These are phyloP conservation scores for Drosophila nikananu DNA, from an alignment of 1,140 invertebrate species.

Conservation along the genomic window DNA sequence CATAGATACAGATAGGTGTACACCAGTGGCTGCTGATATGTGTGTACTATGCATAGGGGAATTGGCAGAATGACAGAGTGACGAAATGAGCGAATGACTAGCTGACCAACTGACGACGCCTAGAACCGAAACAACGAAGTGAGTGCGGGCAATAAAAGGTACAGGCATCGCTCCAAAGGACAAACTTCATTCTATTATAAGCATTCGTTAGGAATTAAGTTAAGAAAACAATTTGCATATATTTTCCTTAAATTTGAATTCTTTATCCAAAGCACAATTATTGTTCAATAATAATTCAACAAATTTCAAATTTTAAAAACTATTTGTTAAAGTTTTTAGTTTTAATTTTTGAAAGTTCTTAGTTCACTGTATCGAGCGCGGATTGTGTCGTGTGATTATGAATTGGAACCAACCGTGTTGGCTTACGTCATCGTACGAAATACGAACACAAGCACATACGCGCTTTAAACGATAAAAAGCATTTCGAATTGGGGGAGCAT, in stretches of 20 bases:
- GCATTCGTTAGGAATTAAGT: too few relatives aligned
- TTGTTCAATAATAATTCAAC: too few relatives aligned
- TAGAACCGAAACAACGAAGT: conserved; percentile 43
- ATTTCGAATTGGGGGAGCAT: conserved; percentile 72
- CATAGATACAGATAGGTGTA: conserved; percentile 48
- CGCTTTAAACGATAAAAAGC: conserved; percentile 68
- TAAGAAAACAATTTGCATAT: too few relatives aligned
- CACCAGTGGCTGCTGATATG: conserved; percentile 15
- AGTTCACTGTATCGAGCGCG: background rate
- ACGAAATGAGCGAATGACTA: conserved; percentile 18
- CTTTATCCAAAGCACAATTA: too few relatives aligned
- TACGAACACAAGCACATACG: conserved; percentile 32
- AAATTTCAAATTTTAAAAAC: too few relatives aligned
- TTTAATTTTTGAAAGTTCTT: too few relatives aligned
- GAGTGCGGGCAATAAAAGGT: conserved; percentile 29
- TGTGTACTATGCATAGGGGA: conserved; percentile 13
- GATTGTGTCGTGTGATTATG: conserved; percentile 76
- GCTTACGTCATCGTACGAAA: conserved; percentile 75
- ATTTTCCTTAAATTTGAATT: too few relatives aligned
- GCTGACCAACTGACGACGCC: conserved; percentile 44
- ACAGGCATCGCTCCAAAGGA: background rate
- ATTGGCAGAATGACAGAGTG: conserved; percentile 26
- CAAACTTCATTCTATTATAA: too few relatives aligned
- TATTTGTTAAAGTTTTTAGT: too few relatives aligned
- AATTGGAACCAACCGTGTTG: conserved; percentile 68